phyloP scores from a whole-genome alignment of 2,888 invertebrate genomes.

The Neria commutata region DNA sequence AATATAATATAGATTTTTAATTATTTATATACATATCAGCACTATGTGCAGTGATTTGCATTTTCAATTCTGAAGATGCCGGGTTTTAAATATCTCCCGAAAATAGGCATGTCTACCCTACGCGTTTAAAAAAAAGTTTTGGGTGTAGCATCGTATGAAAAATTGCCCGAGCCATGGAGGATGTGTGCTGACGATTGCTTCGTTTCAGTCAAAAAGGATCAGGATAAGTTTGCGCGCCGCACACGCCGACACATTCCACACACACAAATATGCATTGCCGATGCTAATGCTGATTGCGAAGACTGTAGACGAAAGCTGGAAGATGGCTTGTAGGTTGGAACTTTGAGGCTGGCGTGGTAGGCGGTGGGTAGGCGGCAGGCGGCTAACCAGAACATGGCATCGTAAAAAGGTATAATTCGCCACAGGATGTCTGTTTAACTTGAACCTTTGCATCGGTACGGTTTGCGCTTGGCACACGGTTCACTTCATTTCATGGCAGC shows the following conservation, averaged over 20 bases:
- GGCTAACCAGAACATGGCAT: conserved; percentile 41
- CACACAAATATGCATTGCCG: conserved; percentile 5
- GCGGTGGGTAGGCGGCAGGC: conserved; percentile 32
- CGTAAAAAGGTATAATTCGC: conserved; percentile 53
- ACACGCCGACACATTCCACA: not conserved
- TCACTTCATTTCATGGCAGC: conserved; percentile 41
- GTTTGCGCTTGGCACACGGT: too few species aligned
- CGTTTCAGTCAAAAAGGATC: too few species aligned
- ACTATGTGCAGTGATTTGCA: too few species aligned
- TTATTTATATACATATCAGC: too few species aligned
- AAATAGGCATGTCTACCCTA: too few species aligned
- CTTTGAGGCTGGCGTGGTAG: conserved; percentile 37
- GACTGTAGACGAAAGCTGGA: conserved; percentile 7
- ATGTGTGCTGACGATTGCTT: conserved; percentile 17
- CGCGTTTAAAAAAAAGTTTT: too few species aligned
- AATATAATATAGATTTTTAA: too few species aligned
- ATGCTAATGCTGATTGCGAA: conserved; percentile 21
- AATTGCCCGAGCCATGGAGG: too few species aligned
- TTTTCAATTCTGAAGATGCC: too few species aligned
- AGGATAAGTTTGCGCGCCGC: conserved; percentile 13
- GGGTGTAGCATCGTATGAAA: too few species aligned
- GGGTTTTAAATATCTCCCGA: too few species aligned
- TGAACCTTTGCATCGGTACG: conserved; percentile 36
- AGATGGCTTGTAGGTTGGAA: too few species aligned
- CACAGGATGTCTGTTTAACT: conserved; percentile 56